Conservation (phyloP, 2,797 vertebrate genomes). For the Epinephelus coioides region DNA sequence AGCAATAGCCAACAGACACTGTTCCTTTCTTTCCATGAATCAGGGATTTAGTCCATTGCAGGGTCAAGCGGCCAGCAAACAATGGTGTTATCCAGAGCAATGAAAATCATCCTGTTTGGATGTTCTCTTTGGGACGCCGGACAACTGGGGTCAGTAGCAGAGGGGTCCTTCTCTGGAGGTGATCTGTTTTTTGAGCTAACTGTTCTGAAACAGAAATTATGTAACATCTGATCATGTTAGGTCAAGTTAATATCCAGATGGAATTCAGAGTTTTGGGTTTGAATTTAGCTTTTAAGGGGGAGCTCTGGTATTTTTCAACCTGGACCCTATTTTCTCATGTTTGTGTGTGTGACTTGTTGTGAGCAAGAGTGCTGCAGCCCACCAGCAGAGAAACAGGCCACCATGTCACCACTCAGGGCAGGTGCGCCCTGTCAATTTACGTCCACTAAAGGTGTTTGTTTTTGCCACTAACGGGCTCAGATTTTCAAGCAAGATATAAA, state of each 20-base stretch:
- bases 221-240: constrained; percentile 36
- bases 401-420: no score
- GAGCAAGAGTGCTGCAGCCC: no score
- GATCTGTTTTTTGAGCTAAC: constrained; percentile 51
- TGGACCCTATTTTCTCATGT: no score
- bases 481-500: no score
- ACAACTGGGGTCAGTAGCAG: constrained; percentile 16
- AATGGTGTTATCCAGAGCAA: constrained; percentile 66
- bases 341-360: no score
- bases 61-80: constrained; percentile 65
- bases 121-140: constrained; percentile 33
- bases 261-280: not conserved
- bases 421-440: no score
- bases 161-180: constrained; percentile 3
- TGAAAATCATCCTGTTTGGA: constrained; percentile 59
- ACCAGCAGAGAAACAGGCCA: no score
- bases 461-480: no score
- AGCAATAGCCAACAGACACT: constrained; percentile 68
- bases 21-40: constrained; percentile 79
- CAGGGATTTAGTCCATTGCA: constrained; percentile 62
- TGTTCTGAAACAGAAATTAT: constrained; percentile 33
- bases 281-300: not conserved
- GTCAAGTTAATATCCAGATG: not conserved
- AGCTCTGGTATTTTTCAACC: no score
- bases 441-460: no score